Evolutionary conservation across 2,113 vertebrate species (phyloP).

Genomic region (Cyprinodon brontotheroides): DNA sequence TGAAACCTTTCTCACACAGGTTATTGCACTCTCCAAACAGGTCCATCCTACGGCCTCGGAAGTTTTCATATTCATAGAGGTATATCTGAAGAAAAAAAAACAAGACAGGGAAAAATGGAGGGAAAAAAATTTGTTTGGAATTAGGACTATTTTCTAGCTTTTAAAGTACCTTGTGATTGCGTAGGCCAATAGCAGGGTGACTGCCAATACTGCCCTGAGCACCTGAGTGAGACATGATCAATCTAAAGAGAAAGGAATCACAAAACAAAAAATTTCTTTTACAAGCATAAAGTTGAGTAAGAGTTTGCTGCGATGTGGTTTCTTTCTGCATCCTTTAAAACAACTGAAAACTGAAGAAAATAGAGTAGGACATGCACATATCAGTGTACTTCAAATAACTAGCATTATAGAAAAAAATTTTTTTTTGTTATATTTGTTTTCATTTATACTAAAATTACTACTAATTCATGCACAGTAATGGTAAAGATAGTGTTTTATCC

Average conservation of each 20-base stretch:
- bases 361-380: not conserved
- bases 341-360: too few relatives aligned
- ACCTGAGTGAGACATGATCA: slow-evolving; percentile 83
- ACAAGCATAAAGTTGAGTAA: not conserved
- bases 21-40: slow-evolving; percentile 78
- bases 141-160: not conserved
- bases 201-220: slow-evolving; percentile 84
- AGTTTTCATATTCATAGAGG: slow-evolving; percentile 84
- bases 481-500: not conserved
- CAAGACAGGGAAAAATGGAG: not conserved
- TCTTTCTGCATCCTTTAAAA: too few relatives aligned
- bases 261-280: not conserved
- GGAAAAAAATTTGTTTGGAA: not conserved
- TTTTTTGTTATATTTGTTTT: not conserved
- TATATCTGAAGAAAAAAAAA: slow-evolving; percentile 71
- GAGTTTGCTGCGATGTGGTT: too few relatives aligned
- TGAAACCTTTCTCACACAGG: slow-evolving; percentile 79
- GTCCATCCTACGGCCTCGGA: slow-evolving; percentile 83
- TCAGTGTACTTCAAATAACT: not conserved
- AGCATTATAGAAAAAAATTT: not conserved
- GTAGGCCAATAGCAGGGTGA: slow-evolving; percentile 73
- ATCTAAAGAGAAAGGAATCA: slow-evolving; percentile 46
- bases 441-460: not conserved
- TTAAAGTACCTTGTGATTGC: slow-evolving; percentile 72
- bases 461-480: not conserved